phyloP scores from a whole-genome alignment of 1,140 invertebrate species.

The Ostrea denselamellosa region DNA sequence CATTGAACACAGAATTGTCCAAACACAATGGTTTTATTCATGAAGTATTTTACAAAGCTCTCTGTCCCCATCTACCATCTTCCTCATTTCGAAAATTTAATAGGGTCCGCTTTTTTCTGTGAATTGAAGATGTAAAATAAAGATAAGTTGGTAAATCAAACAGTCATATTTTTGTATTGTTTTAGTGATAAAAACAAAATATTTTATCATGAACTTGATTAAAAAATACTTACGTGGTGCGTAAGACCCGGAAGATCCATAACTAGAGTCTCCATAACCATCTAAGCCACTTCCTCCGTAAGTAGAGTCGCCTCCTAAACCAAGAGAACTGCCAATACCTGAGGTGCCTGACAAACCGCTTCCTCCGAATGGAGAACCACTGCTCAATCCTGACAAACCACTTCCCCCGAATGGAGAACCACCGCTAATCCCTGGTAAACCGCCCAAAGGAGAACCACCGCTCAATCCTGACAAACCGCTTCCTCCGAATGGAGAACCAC shows the following conservation, averaged over 20 bases:
- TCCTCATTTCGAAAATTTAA: not conserved
- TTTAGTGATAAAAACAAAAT: no score
- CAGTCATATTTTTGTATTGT: no score
- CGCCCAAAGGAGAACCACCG: not conserved
- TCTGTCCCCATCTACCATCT: no score
- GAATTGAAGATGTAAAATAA: not conserved
- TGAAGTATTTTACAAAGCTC: no score
- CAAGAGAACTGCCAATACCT: not conserved
- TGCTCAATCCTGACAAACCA: no score
- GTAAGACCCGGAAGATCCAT: not conserved
- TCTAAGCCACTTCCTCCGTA: not conserved
- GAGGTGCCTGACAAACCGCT: not conserved
- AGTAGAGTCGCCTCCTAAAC: not conserved
- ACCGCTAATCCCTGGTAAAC: not conserved
- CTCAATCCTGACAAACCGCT: not conserved
- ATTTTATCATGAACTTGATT: no score
- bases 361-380: not conserved
- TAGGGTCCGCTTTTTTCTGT: not conserved
- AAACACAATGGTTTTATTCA: no score
- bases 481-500: not conserved
- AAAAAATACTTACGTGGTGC: no score
- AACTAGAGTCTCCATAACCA: not conserved
- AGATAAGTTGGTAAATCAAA: no score
- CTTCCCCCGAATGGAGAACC: no score
- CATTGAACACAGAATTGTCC: no score